Evolutionary conservation across 2,797 vertebrate genomes (phyloP).

Genomic region (Anolis apletophallus): DNA sequence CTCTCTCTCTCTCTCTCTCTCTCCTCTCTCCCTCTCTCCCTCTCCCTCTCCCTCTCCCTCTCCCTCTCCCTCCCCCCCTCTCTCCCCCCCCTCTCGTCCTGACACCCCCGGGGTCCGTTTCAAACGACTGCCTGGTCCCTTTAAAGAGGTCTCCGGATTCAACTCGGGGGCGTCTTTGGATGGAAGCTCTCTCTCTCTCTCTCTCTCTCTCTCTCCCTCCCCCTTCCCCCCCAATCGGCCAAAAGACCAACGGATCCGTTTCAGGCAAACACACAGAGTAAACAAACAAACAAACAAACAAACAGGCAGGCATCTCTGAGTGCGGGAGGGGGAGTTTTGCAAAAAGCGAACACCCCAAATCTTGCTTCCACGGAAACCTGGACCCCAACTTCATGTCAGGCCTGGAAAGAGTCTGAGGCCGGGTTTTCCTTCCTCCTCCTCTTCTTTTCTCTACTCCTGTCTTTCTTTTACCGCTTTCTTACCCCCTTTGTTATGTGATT

Average conservation of each 20-base stretch:
- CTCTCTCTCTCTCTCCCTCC: too few relatives aligned
- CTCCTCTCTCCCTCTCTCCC: too few relatives aligned
- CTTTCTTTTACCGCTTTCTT: too few relatives aligned
- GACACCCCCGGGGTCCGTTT: conserved; percentile 61
- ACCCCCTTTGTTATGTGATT: not conserved
- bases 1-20: too few relatives aligned
- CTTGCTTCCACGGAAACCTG: too few relatives aligned
- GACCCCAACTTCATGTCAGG: too few relatives aligned
- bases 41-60: too few relatives aligned
- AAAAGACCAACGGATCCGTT: not conserved
- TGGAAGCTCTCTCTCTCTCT: conserved; percentile 23
- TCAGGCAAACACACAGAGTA: not conserved
- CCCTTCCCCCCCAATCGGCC: too few relatives aligned
- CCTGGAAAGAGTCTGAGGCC: not conserved
- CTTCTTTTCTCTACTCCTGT: not conserved
- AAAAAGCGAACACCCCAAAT: too few relatives aligned
- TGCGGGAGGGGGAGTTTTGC: too few relatives aligned
- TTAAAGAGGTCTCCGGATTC: conserved; percentile 73
- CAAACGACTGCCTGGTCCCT: conserved; percentile 67
- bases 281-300: not conserved
- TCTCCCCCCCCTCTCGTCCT: too few relatives aligned
- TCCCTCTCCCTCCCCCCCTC: too few relatives aligned
- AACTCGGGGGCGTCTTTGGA: conserved; percentile 37
- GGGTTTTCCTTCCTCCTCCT: fast-evolving
- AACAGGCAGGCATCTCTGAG: not conserved